Conservation (phyloP, 2,888 invertebrate species). For the Drosophila glabriapex region DNA sequence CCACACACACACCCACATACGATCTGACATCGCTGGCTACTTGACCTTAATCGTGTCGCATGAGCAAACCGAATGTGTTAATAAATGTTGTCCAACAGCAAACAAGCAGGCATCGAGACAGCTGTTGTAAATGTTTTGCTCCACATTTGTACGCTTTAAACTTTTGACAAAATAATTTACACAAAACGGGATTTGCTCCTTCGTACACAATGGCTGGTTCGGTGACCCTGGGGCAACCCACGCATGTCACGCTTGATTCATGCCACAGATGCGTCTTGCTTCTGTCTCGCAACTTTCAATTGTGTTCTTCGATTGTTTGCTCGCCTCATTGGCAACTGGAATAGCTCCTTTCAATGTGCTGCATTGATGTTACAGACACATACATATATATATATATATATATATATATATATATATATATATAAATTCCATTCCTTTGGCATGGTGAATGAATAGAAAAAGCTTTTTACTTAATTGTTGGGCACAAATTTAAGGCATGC, state of each 20-base stretch:
- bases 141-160: constrained; percentile 36
- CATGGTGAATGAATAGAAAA: constrained; percentile 38
- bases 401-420: constrained; percentile 8
- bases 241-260: constrained; percentile 19
- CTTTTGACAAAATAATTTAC: constrained; percentile 11
- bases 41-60: constrained; percentile 52
- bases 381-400: neutral
- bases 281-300: constrained; percentile 11
- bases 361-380: constrained; percentile 10
- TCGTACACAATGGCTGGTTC: constrained; percentile 11
- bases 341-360: constrained; percentile 15
- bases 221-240: constrained; percentile 23
- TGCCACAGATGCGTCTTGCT: constrained; percentile 38
- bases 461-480: constrained; percentile 71
- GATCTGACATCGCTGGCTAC: constrained; percentile 18
- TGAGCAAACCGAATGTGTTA: constrained; percentile 40
- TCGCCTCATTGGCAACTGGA: constrained; percentile 36
- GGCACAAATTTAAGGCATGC: constrained; percentile 23
- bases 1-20: neutral
- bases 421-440: constrained; percentile 12
- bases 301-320: constrained; percentile 12
- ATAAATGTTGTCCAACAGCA: constrained; percentile 19
- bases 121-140: constrained; percentile 17
- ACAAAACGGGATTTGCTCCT: constrained; percentile 20
- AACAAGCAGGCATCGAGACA: constrained; percentile 9